Evolutionary conservation across 2,797 vertebrate genomes (phyloP).

Genomic region (Micrastur ruficollis): DNA sequence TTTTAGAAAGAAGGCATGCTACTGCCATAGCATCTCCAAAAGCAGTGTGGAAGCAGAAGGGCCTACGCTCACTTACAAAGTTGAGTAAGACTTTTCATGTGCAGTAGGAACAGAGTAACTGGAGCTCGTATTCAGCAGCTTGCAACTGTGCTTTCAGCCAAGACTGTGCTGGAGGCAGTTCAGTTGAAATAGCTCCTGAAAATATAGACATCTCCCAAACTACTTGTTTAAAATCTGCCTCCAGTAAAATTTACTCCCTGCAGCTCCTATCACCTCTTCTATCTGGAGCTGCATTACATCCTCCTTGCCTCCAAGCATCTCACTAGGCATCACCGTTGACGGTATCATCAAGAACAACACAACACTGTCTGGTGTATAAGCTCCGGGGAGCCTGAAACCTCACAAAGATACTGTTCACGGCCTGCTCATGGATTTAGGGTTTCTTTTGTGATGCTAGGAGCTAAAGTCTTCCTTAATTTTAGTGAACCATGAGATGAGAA

Average conservation of each 20-base stretch:
- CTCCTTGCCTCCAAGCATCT: background rate
- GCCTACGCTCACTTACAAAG: background rate
- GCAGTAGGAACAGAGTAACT: background rate
- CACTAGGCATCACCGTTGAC: background rate
- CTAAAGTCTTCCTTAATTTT: background rate
- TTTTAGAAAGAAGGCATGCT: background rate
- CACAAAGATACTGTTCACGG: background rate
- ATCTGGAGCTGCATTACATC: background rate
- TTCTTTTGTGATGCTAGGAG: background rate
- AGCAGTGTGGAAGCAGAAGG: background rate
- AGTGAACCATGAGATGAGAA: background rate
- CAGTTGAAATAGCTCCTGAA: slow-evolving; percentile 50
- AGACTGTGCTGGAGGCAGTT: slow-evolving; percentile 46
- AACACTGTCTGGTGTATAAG: background rate
- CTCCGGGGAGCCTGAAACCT: background rate
- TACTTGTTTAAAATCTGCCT: slow-evolving; percentile 57
- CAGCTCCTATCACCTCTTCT: slow-evolving; percentile 17
- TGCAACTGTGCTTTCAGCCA: slow-evolving; percentile 19
- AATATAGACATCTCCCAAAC: slow-evolving; percentile 51
- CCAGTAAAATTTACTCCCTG: slow-evolving; percentile 41
- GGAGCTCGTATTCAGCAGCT: background rate
- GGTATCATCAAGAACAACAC: background rate
- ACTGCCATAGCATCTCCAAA: background rate
- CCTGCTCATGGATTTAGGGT: background rate
- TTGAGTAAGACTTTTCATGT: background rate